A percentile compares a stretch with the other conserved stretches of the same genome.
These are phyloP conservation scores for Desoria tigrina DNA, from an alignment of 2,888 invertebrate species.

Conservation along the genomic window DNA sequence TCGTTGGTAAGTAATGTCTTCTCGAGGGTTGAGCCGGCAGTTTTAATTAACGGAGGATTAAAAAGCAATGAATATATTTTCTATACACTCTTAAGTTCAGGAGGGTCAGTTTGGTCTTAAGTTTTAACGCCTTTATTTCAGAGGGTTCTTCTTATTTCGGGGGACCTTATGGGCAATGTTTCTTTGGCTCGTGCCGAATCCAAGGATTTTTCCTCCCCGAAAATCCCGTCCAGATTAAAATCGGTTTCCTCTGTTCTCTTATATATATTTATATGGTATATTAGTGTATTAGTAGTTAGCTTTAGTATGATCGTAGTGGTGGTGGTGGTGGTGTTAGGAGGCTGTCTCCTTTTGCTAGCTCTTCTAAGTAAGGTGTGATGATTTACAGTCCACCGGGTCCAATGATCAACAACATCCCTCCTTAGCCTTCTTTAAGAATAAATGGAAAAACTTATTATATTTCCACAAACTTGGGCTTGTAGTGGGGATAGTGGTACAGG, in stretches of 20 bases:
- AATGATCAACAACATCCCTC: conserved; percentile 29
- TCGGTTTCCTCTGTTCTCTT: not conserved
- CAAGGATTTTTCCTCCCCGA: not conserved
- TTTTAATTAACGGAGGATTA: conserved; percentile 53
- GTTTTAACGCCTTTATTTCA: too few species aligned
- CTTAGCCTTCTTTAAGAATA: too few species aligned
- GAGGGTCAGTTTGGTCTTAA: too few species aligned
- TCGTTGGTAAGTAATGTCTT: too few species aligned
- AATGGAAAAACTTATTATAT: too few species aligned
- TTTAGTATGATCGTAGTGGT: conserved; percentile 20
- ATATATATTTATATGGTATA: not conserved
- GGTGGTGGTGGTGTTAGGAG: conserved; percentile 6
- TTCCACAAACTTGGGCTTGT: not conserved
- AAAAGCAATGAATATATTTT: conserved; percentile 41
- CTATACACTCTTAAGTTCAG: conserved; percentile 34
- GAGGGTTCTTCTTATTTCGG: too few species aligned
- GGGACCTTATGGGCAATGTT: not conserved
- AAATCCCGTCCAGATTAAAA: not conserved
- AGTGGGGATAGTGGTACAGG: not conserved
- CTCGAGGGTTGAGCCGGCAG: not conserved
- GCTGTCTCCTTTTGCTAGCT: too few species aligned
- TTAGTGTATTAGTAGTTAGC: conserved; percentile 1
- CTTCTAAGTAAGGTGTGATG: conserved; percentile 47
- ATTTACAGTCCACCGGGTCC: conserved; percentile 53
- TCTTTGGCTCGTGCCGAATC: conserved; percentile 16